These are phyloP conservation scores for Girardinus metallicus DNA, from an alignment of 2,797 vertebrate species.

Conservation along the genomic window DNA sequence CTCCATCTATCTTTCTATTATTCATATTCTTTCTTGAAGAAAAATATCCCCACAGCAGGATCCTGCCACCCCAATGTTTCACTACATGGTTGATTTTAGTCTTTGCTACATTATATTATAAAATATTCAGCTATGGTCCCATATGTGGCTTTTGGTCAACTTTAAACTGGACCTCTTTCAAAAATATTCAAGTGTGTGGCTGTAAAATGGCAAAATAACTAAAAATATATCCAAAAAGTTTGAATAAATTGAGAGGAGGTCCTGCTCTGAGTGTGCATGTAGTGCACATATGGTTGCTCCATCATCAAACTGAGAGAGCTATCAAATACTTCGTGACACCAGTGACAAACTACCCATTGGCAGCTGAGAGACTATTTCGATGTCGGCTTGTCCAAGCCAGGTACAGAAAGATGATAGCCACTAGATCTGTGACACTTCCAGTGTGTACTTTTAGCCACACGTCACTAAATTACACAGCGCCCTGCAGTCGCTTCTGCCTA, in stretches of 20 bases:
- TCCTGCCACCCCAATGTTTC: neutral
- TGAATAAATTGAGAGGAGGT: neutral
- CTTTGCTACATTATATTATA: too few species aligned
- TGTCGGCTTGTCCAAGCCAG: constrained; percentile 56
- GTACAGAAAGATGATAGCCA: constrained; percentile 66
- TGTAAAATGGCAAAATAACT: neutral
- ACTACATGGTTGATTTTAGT: neutral
- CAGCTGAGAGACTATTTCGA: constrained; percentile 67
- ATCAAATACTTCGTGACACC: constrained; percentile 52
- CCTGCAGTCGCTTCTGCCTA: constrained; percentile 8
- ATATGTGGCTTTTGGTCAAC: neutral
- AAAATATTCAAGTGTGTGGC: neutral
- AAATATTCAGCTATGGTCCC: neutral
- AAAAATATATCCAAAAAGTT: neutral
- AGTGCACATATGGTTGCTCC: constrained; percentile 41
- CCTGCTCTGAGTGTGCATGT: constrained; percentile 9
- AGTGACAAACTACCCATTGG: constrained; percentile 48
- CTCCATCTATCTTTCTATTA: neutral
- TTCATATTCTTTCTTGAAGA: neutral
- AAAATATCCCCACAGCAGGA: neutral
- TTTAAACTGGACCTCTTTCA: neutral
- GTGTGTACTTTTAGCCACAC: constrained; percentile 60
- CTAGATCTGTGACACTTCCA: constrained; percentile 48
- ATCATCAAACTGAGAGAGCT: constrained; percentile 46
- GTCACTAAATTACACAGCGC: constrained; percentile 39